These are phyloP conservation scores for Brassicogethes aeneus DNA, from an alignment of 2,888 invertebrate species.

Conservation along the genomic window DNA sequence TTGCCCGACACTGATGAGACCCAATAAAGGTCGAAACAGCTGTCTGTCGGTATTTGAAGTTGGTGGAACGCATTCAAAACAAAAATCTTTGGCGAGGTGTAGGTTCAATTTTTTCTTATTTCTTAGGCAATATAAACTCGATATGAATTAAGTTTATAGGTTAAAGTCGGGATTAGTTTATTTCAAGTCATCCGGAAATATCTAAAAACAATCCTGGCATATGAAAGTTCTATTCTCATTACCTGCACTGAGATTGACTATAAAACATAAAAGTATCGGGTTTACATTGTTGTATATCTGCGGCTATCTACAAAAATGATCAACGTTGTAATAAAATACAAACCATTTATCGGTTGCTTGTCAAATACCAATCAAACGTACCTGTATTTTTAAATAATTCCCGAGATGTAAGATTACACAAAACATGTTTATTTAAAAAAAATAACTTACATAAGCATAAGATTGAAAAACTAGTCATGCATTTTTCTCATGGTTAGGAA, in stretches of 20 bases:
- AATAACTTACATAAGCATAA: neutral
- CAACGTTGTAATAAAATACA: constrained; percentile 28
- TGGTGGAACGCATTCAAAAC: too few species aligned
- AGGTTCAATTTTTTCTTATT: too few species aligned
- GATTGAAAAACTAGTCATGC: neutral
- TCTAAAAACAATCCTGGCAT: too few species aligned
- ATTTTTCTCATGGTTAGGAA: too few species aligned
- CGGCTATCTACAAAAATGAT: constrained; percentile 10
- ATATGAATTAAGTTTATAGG: too few species aligned
- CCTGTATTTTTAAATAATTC: constrained; percentile 26
- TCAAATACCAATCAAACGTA: constrained; percentile 30
- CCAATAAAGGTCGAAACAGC: too few species aligned
- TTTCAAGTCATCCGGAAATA: too few species aligned
- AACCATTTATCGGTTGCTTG: constrained; percentile 27
- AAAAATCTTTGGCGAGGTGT: too few species aligned
- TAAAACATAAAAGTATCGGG: constrained; percentile 16
- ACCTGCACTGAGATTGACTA: constrained; percentile 4
- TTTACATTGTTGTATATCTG: constrained; percentile 10
- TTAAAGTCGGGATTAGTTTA: too few species aligned
- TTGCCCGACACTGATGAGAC: too few species aligned
- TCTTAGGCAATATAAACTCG: too few species aligned
- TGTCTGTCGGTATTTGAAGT: too few species aligned
- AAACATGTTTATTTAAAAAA: constrained; percentile 2
- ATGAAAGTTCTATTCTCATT: neutral
- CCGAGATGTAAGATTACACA: constrained; percentile 26